Evolutionary conservation across 1,140 invertebrate species (phyloP), one percentile per base, ranked within the genome.

Genomic region (Drosophila quadrilineata): DNA sequence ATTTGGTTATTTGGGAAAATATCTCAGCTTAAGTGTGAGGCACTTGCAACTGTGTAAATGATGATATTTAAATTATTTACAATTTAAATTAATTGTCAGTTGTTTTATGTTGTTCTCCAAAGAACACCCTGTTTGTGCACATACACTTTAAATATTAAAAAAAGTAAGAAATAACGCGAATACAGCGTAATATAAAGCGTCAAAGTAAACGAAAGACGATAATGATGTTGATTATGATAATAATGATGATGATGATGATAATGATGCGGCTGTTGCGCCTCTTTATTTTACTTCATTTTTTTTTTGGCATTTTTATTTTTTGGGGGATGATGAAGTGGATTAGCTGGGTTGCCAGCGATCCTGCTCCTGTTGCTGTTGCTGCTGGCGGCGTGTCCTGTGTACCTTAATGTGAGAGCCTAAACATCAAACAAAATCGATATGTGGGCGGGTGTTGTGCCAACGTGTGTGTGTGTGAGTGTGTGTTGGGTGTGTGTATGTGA

Each of bases 391-490:
- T 62, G 58, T 65, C 66, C 26, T 58, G 58, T 59, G 22, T n/a
- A 29, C 33, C 53, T 33, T 48, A 60, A 63, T 36, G 50, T 19
- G 48, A 46, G 53, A 67, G 58, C 53, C 73, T 70, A 84, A 82
- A 84, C 77, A 82, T 82, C 77, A 82, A 82, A 82, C 77, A 82
- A 82, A 82, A 82, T 82, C 77, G 77, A 82, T 82, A 82, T 77
- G 49, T 66, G 79, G 77, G 73, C 57, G 73, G 60, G 19, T 35
- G 19, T 14, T 36, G 28, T 28, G 33, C 9, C 41, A 12, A 12
- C 14, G 3, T 21, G 3, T 41, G 19, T 28, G 46, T 10, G n/a
- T 49, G 46, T 33, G 28, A 5, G 16, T 35, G 46, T 36, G 28
- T n/a, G n/a, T 16, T 26, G 10, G 0, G 22, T 40, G 45, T 40